Evolutionary conservation across 1,140 invertebrate genomes (phyloP), one percentile per base, ranked within the genome.

Genomic region (Lutraria rhynchaena): DNA sequence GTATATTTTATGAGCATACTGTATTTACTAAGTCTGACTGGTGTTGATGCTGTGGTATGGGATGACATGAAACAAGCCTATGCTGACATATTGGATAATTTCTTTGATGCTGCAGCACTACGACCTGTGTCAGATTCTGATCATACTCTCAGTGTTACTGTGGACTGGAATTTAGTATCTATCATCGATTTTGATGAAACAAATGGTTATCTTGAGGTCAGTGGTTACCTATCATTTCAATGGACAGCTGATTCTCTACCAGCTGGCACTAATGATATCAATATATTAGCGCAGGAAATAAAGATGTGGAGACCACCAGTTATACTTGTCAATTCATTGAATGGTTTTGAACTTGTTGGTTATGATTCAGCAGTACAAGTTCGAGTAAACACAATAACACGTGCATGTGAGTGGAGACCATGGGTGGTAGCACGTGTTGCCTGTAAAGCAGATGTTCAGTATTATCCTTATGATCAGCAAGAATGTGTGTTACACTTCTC

Each of bases 111-210:
- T 27, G 17, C 35, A 15, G 17, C 58, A n/a, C 2, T 77, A 22
- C n/a, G 75, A 19, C 75, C 75, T 41, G 61, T 77, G 3, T 22
- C 49, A 13, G 61, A 77, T 41, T 65, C 60, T 15, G 22, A 22
- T 1, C 0, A 51, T 9, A n/a, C 46, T 9, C 17, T 77, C 3
- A 65, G n/a, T 37, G 60, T 77, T 11, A 67, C 31, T n/a, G 22
- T 67, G 24, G 60, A 63, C 22, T 67, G 60, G 75, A 77, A 77
- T 22, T 24, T 77, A 33, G 61, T 77, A n/a, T 65, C 75, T 0
- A 77, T 77, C 29, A 65, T 65, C 63, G 75, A 77, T 29, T 77
- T 77, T 77, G 75, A 77, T 67, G 75, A 77, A 57, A 53, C 75
- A 35, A 77, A 77, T 77, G 75, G 75, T n/a, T 77, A 55, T 22